These are phyloP conservation scores for Diplazon laetatorius DNA, from an alignment of 2,888 invertebrate genomes.

Conservation along the genomic window DNA sequence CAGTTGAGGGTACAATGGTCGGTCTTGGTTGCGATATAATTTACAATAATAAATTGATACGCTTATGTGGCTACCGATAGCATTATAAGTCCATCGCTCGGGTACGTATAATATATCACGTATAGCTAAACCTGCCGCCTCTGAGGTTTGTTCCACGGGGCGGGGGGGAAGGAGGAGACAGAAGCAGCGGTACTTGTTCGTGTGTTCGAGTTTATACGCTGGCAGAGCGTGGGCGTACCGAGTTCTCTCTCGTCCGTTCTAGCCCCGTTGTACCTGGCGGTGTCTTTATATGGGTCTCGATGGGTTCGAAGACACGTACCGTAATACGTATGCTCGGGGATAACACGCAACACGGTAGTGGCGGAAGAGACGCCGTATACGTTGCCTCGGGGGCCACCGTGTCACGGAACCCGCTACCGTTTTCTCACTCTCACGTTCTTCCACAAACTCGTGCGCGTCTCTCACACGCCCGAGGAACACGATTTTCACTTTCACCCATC, in stretches of 20 bases:
- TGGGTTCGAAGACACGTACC: slow-evolving; percentile 62
- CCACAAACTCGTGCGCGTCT: slow-evolving; percentile 12
- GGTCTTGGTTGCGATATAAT: slow-evolving; percentile 10
- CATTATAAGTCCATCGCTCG: slow-evolving; percentile 54
- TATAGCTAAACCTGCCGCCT: slow-evolving; percentile 17
- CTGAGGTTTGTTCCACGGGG: slow-evolving; percentile 7
- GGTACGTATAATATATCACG: slow-evolving; percentile 25
- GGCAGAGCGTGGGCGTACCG: slow-evolving; percentile 60
- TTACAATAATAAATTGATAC: slow-evolving; percentile 48
- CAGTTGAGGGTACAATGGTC: neutral
- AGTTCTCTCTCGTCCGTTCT: slow-evolving; percentile 52
- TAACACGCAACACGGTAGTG: slow-evolving; percentile 46
- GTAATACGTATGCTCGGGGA: slow-evolving; percentile 39
- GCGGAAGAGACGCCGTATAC: slow-evolving; percentile 22
- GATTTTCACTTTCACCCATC: neutral
- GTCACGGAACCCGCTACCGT: slow-evolving; percentile 58
- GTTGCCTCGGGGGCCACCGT: slow-evolving; percentile 59
- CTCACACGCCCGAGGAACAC: neutral
- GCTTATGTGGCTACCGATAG: slow-evolving; percentile 30
- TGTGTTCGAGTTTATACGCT: slow-evolving; percentile 37
- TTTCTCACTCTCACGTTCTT: slow-evolving; percentile 58
- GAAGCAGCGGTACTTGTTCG: neutral
- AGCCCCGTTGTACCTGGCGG: slow-evolving; percentile 65
- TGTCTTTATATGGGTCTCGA: slow-evolving; percentile 69
- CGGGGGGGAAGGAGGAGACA: slow-evolving; percentile 23